Percentiles rank a stretch among this genome's conserved stretches.
phyloP scores from a whole-genome alignment of 2,797 vertebrate species.

The Pipistrellus pipistrellus region DNA sequence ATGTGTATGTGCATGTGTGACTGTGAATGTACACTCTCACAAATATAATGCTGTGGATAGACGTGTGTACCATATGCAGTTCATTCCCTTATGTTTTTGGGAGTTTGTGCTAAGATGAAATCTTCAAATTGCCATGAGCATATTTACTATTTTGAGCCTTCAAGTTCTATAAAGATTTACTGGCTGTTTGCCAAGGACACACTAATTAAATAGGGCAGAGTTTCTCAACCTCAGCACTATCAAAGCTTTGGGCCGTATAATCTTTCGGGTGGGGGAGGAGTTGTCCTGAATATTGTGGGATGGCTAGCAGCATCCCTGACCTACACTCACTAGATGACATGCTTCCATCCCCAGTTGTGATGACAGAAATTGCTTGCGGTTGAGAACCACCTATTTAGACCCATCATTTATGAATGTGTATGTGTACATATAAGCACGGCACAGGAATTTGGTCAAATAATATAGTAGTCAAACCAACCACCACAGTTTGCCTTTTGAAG shows the following conservation, averaged over 20 bases:
- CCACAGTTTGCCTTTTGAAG: slow-evolving; percentile 14
- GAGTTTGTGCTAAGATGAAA: neutral
- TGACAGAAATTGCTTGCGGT: neutral
- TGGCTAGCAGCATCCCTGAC: neutral
- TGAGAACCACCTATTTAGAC: neutral
- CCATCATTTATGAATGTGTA: neutral
- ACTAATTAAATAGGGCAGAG: neutral
- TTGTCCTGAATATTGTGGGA: neutral
- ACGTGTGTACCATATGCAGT: fast-evolving
- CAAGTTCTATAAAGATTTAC: neutral
- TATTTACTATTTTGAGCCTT: neutral
- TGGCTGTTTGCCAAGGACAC: neutral
- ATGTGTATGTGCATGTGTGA: fast-evolving
- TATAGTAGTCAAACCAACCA: slow-evolving; percentile 16
- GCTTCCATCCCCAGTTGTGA: neutral
- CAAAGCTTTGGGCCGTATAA: neutral
- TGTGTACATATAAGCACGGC: neutral
- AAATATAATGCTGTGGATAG: too few relatives aligned
- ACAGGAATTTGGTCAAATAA: neutral
- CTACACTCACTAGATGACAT: fast-evolving
- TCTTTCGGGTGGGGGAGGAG: neutral
- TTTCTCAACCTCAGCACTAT: neutral
- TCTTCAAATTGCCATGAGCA: neutral
- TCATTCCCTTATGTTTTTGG: neutral
- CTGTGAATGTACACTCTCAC: neutral